These are phyloP conservation scores for Halesus radiatus DNA, from an alignment of 1,140 invertebrate genomes.

Conservation along the genomic window DNA sequence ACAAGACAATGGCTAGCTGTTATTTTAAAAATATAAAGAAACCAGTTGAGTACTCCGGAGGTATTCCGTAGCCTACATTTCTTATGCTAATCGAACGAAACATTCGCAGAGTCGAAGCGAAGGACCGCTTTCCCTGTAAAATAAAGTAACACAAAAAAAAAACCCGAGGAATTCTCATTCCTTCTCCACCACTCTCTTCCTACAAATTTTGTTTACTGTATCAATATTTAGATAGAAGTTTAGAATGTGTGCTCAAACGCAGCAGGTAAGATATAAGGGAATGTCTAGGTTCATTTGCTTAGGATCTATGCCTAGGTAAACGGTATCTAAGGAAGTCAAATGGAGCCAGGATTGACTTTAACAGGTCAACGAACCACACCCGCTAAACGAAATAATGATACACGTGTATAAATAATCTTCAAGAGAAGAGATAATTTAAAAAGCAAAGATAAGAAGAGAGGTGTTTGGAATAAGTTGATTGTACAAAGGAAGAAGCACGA, in stretches of 20 bases:
- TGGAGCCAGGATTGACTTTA: not conserved
- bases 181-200: not conserved
- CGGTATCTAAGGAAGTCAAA: not conserved
- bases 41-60: too few relatives aligned
- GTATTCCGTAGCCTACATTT: too few relatives aligned
- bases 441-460: too few relatives aligned
- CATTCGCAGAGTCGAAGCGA: not conserved
- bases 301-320: not conserved
- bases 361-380: not conserved
- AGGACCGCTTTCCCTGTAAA: not conserved
- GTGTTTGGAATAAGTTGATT: too few relatives aligned
- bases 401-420: too few relatives aligned
- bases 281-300: conserved; percentile 1
- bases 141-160: too few relatives aligned
- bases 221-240: not conserved
- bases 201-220: not conserved
- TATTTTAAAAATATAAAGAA: too few relatives aligned
- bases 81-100: not conserved
- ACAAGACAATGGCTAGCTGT: too few relatives aligned
- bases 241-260: not conserved
- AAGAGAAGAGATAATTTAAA: too few relatives aligned
- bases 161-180: not conserved
- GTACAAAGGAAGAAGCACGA: too few relatives aligned
- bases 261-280: not conserved
- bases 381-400: too few relatives aligned